Evolutionary conservation across 2,797 vertebrate genomes (phyloP).

Genomic region (Kryptopterus vitreolus): DNA sequence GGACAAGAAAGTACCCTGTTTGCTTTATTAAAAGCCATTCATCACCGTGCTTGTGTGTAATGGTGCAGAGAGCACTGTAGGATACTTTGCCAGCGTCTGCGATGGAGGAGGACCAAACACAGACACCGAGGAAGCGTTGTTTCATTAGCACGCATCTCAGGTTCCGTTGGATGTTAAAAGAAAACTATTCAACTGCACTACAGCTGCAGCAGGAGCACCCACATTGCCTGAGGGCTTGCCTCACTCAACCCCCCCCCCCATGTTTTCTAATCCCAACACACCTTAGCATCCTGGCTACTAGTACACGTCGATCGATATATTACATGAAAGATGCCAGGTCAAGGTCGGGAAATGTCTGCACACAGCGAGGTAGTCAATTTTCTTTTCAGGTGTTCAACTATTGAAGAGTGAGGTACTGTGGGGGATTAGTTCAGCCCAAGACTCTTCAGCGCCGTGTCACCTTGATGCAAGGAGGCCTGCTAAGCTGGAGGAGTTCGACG

Average conservation of each 20-base stretch:
- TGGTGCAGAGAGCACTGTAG: constrained; percentile 37
- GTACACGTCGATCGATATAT: not conserved
- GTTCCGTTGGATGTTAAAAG: constrained; percentile 34
- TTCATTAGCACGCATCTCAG: constrained; percentile 35
- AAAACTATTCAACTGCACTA: constrained; percentile 30
- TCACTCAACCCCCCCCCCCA: not conserved
- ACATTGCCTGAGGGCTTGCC: constrained; percentile 12
- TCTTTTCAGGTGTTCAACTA: not conserved
- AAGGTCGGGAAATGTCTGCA: not conserved
- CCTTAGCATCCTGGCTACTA: not conserved
- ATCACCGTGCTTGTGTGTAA: constrained; percentile 55
- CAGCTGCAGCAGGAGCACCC: constrained; percentile 7
- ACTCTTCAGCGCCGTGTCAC: constrained; percentile 33
- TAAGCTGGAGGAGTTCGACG: constrained; percentile 15
- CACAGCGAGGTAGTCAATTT: not conserved
- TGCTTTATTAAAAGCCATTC: constrained; percentile 63
- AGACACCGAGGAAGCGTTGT: constrained; percentile 22
- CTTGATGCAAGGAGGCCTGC: constrained; percentile 43
- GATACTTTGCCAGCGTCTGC: constrained; percentile 10
- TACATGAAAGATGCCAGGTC: not conserved
- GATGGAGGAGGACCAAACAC: constrained; percentile 7
- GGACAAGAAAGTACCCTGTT: constrained; percentile 56
- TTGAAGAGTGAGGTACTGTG: not conserved
- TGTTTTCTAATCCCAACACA: constrained; percentile 10
- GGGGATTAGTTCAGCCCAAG: constrained; percentile 15